Percentiles rank a stretch among this genome's conserved stretches.
These are phyloP conservation scores for Teleopsis dalmanni DNA, from an alignment of 1,140 invertebrate genomes.

Conservation along the genomic window DNA sequence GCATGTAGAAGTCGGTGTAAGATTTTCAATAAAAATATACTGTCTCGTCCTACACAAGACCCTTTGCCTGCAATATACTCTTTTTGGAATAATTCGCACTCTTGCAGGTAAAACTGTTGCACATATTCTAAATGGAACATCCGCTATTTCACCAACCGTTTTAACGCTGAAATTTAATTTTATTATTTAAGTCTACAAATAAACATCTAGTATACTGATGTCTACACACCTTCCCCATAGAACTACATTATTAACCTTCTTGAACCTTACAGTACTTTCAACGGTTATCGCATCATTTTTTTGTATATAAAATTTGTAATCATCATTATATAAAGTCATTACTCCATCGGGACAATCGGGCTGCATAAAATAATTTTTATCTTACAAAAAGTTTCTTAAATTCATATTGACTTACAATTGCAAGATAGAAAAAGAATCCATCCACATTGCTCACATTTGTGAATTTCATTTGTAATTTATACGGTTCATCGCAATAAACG, in stretches of 20 bases:
- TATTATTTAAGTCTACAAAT: no score
- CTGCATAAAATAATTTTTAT: neutral
- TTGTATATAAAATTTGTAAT: constrained; percentile 29
- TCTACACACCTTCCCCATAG: constrained; percentile 22
- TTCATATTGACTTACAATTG: constrained; percentile 22
- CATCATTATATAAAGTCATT: constrained; percentile 26
- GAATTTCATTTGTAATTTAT: constrained; percentile 28
- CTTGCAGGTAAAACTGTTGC: constrained; percentile 23
- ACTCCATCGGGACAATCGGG: neutral
- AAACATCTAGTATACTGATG: neutral
- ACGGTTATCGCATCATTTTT: constrained; percentile 7
- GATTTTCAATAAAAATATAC: constrained; percentile 34
- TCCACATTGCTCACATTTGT: constrained; percentile 18
- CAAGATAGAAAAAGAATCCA: constrained; percentile 31
- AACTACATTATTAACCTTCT: constrained; percentile 16
- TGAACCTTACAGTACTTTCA: constrained; percentile 22
- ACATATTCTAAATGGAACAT: constrained; percentile 24
- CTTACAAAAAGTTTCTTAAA: neutral
- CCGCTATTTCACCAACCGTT: constrained; percentile 21
- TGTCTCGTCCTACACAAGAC: constrained; percentile 19
- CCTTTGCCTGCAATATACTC: constrained; percentile 15
- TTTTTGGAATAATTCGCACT: constrained; percentile 16
- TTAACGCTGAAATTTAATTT: constrained; percentile 14
- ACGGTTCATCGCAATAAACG: constrained; percentile 29
- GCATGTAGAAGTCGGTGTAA: constrained; percentile 26